Evolutionary conservation across 2,888 invertebrate genomes (phyloP).

Genomic region (Acleris cristana): DNA sequence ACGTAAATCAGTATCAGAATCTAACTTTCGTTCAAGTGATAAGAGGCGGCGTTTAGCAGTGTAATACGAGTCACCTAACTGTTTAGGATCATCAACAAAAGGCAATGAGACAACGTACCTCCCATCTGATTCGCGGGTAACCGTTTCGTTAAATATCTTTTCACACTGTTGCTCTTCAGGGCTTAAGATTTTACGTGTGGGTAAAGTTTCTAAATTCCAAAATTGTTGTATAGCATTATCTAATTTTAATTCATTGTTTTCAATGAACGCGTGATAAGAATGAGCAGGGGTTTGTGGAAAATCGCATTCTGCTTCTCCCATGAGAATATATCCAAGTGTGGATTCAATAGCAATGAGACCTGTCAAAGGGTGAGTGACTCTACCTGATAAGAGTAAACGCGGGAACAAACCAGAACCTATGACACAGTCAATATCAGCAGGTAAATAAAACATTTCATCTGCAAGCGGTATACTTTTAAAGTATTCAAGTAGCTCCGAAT

Average conservation of each 20-base stretch:
- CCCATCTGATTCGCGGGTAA: conserved; percentile 13
- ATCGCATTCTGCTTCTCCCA: conserved; percentile 16
- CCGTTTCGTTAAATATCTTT: conserved; percentile 2
- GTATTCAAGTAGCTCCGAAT: not conserved
- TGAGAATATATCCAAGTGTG: conserved; percentile 19
- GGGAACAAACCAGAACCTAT: conserved; percentile 23
- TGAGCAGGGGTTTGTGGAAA: not conserved
- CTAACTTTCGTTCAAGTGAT: conserved; percentile 11
- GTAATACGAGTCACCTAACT: conserved; percentile 9
- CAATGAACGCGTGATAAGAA: conserved; percentile 4
- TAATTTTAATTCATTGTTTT: not conserved
- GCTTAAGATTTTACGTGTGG: conserved; percentile 24
- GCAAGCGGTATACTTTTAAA: conserved; percentile 1
- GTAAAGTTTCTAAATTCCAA: conserved; percentile 28
- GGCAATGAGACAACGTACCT: conserved; percentile 19
- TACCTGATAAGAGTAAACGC: conserved; percentile 11
- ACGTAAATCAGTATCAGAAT: not conserved
- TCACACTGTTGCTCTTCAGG: conserved; percentile 27
- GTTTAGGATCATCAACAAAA: conserved; percentile 6
- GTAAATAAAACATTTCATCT: not conserved
- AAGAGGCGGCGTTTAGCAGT: conserved; percentile 15
- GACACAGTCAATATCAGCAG: conserved; percentile 6
- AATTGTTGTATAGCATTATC: conserved; percentile 26
- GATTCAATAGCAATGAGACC: conserved; percentile 11
- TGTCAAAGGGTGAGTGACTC: conserved; percentile 7